Conservation (phyloP, 2,113 vertebrate genomes). For the Uria lomvia region DNA sequence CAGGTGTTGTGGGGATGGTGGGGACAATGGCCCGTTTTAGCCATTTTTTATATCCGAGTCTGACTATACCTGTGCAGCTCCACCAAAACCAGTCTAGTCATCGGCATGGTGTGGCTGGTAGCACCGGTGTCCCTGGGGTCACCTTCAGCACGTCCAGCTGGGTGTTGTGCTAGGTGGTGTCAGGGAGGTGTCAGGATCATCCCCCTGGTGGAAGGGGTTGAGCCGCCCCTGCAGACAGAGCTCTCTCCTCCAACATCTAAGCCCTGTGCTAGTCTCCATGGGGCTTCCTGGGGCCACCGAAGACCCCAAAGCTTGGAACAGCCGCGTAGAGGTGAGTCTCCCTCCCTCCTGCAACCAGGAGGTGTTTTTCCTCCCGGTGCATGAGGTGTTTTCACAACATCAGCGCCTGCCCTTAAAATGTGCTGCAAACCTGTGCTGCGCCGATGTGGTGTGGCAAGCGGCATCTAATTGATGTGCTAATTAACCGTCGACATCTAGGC, state of each 20-base stretch:
- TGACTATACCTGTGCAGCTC: background rate
- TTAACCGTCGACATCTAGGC: background rate
- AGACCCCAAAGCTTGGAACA: background rate
- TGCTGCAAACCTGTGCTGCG: background rate
- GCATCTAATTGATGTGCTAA: background rate
- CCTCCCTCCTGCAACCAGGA: background rate
- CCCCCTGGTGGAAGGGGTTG: background rate
- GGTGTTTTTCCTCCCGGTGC: background rate
- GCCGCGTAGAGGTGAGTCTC: background rate
- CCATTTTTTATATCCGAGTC: background rate
- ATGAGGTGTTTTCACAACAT: background rate
- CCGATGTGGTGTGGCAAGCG: fast-evolving
- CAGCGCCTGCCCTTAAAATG: background rate
- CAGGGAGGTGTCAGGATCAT: background rate
- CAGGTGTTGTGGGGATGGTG: too few species aligned
- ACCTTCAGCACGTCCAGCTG: background rate
- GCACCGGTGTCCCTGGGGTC: background rate
- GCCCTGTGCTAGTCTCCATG: too few species aligned
- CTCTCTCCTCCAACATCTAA: background rate
- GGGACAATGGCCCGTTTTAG: background rate
- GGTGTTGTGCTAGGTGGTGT: background rate
- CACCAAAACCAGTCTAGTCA: background rate
- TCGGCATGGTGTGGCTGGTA: background rate
- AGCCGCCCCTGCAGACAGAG: background rate
- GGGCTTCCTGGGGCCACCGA: background rate